A percentile compares a stretch with the other conserved stretches of the same genome.
Evolutionary conservation across 30 jellyfish, hydroid and myxozoan species (phyloP).

Genomic region (Mastigias papua): DNA sequence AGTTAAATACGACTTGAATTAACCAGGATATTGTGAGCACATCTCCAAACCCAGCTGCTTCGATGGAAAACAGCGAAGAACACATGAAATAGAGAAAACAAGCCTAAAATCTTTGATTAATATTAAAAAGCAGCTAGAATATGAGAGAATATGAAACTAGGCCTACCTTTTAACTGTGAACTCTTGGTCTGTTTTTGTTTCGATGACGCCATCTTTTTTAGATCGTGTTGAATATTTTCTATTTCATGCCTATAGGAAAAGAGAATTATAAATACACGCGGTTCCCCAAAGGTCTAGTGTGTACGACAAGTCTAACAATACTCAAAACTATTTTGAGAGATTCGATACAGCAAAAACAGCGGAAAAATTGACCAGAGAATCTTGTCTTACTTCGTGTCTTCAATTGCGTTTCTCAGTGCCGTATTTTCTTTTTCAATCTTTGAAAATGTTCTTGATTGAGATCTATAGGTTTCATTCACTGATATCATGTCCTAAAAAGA

Average conservation of each 20-base stretch:
- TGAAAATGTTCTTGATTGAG: conserved; percentile 29
- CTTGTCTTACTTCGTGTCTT: conserved; percentile 22
- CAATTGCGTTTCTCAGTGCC: conserved; percentile 2
- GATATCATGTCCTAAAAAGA: conserved; percentile 28
- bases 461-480: conserved; percentile 26
- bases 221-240: background rate
- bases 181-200: background rate
- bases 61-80: too few species aligned
- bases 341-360: too few species aligned
- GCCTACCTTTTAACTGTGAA: background rate
- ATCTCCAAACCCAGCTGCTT: too few species aligned
- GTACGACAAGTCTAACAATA: too few species aligned
- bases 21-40: too few species aligned
- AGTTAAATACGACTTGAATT: too few species aligned
- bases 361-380: too few species aligned
- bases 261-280: background rate
- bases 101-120: background rate
- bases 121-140: too few species aligned
- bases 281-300: too few species aligned
- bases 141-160: background rate
- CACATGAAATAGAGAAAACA: background rate
- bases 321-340: too few species aligned
- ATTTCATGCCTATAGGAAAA: conserved; percentile 18
- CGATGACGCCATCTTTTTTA: background rate
- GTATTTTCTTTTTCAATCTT: conserved; percentile 35